Evolutionary conservation across 2,113 vertebrate species (phyloP).

Genomic region (Diphyllodes magnificus): DNA sequence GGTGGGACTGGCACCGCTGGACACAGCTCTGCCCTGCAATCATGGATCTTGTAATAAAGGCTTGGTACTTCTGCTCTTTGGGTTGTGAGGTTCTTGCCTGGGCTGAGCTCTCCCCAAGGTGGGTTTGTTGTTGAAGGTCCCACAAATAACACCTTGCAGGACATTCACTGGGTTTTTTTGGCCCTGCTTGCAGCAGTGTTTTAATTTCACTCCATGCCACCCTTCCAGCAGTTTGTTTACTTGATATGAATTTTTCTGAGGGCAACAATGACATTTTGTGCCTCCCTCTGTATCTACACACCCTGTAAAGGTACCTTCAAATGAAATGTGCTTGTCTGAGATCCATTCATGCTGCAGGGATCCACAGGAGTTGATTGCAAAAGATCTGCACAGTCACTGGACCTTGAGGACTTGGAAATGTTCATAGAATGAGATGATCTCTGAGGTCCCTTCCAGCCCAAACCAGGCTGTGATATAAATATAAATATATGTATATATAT

Average conservation of each 20-base stretch:
- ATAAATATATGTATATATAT: neutral
- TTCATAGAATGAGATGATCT: neutral
- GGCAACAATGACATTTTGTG: neutral
- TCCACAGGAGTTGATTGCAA: neutral
- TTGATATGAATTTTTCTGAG: neutral
- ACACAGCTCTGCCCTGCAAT: neutral
- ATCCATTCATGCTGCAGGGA: neutral
- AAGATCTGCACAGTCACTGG: neutral
- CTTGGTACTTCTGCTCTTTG: constrained; percentile 28
- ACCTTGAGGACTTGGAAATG: neutral
- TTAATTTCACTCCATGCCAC: neutral
- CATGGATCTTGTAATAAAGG: constrained; percentile 65
- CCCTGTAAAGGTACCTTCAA: neutral
- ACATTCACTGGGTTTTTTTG: neutral
- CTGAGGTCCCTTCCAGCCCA: neutral
- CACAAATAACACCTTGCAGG: neutral
- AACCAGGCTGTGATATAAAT: neutral
- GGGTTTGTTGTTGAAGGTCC: neutral
- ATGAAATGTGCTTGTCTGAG: neutral
- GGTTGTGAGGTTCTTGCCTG: constrained; percentile 7
- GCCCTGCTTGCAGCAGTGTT: neutral
- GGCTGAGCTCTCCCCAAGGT: neutral
- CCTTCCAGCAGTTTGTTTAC: neutral
- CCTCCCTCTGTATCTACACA: neutral
- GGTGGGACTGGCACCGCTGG: neutral